Percentiles rank a stretch among this genome's conserved stretches.
These are phyloP conservation scores for Bujurquina vittata DNA, from an alignment of 2,113 vertebrate species.

Conservation along the genomic window DNA sequence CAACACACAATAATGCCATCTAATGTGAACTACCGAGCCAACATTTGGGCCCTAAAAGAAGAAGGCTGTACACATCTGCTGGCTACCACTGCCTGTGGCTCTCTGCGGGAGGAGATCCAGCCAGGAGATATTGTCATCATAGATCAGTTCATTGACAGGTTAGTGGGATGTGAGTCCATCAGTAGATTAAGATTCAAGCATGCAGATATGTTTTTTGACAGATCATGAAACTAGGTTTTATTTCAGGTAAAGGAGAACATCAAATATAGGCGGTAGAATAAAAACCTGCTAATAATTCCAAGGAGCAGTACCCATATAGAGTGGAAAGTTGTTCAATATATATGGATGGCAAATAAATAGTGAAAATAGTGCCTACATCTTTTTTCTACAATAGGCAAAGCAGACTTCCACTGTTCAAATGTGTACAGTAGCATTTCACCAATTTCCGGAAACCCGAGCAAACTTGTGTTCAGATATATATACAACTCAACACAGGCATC, in stretches of 20 bases:
- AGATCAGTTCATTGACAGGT: conserved; percentile 98
- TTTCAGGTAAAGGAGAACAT: not conserved
- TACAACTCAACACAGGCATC: not conserved
- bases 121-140: conserved; percentile 94
- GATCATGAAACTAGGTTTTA: not conserved
- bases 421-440: not conserved
- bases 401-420: not conserved
- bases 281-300: not conserved
- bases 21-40: conserved; percentile 92
- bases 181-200: not conserved
- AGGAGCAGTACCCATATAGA: not conserved
- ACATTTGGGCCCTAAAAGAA: conserved; percentile 94
- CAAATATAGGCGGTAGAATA: not conserved
- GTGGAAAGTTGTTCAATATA: not conserved
- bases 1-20: conserved; percentile 95
- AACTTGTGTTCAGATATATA: not conserved
- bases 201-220: not conserved
- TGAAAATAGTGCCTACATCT: too few species aligned
- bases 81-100: conserved; percentile 95
- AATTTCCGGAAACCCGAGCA: not conserved
- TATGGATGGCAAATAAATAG: not conserved
- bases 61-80: conserved; percentile 93
- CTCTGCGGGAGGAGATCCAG: conserved; percentile 92
- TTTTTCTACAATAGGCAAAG: not conserved
- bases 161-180: conserved; percentile 2